Conservation (phyloP, 2,888 invertebrate species). For the Sipunculus nudus region DNA sequence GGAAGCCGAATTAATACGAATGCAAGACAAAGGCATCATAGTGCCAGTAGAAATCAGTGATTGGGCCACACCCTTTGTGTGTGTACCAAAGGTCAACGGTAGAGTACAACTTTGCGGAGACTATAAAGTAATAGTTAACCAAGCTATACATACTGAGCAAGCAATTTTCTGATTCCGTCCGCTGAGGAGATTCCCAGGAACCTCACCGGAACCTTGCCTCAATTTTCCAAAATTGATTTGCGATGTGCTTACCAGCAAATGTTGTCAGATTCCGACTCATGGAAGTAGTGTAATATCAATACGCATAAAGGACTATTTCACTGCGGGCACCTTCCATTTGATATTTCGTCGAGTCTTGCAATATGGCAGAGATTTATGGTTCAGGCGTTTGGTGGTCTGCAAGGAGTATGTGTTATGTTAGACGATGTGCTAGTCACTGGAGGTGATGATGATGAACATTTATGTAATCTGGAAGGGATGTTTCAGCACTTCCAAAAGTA, state of each 20-base stretch:
- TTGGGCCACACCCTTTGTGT: slow-evolving; percentile 16
- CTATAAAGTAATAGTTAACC: slow-evolving; percentile 10
- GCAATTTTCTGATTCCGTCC: slow-evolving; percentile 12
- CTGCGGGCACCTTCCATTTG: neutral
- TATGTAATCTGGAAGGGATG: too few species aligned
- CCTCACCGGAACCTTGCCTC: neutral
- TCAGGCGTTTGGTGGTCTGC: neutral
- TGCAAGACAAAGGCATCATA: neutral
- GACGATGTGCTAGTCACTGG: too few species aligned
- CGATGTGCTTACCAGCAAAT: slow-evolving; percentile 9
- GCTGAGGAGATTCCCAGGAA: slow-evolving; percentile 1
- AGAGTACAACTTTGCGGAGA: slow-evolving; percentile 9
- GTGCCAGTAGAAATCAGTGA: neutral
- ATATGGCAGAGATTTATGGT: slow-evolving; percentile 4
- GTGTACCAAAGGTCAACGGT: neutral
- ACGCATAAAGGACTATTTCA: slow-evolving; percentile 8
- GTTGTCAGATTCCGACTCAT: neutral
- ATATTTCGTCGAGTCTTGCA: neutral
- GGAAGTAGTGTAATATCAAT: slow-evolving; percentile 2
- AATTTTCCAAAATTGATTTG: slow-evolving; percentile 7
- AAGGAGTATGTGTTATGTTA: too few species aligned
- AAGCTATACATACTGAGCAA: neutral
- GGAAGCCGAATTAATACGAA: neutral
- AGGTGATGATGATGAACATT: too few species aligned
- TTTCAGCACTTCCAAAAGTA: too few species aligned